A percentile compares a stretch with the other conserved stretches of the same genome.
Conservation (phyloP, 1,140 invertebrate genomes). For the Lutraria rhynchaena region DNA sequence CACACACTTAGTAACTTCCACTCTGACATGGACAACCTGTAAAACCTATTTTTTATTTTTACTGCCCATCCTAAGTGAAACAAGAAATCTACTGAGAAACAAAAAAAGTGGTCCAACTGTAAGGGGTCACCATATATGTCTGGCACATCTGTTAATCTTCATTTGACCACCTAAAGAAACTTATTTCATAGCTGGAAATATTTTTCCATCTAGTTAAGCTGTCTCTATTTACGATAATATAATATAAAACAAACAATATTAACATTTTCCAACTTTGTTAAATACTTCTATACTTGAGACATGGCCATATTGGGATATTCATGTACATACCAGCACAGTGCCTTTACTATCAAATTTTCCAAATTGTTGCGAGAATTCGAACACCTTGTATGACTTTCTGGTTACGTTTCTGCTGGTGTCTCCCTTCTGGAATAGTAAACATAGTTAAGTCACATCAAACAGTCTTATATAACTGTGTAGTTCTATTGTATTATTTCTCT, state of each 20-base stretch:
- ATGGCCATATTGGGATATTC: neutral
- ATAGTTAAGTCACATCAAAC: too few relatives aligned
- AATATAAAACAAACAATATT: neutral
- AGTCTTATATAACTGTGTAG: too few relatives aligned
- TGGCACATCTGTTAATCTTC: neutral
- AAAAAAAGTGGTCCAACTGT: too few relatives aligned
- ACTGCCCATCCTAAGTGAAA: too few relatives aligned
- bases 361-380: slow-evolving; percentile 59
- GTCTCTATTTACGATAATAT: neutral
- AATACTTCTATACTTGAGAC: neutral
- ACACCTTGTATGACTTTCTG: slow-evolving; percentile 54
- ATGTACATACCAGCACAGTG: slow-evolving; percentile 21
- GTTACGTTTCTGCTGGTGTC: slow-evolving; percentile 40
- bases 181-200: neutral
- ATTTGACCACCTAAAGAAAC: neutral
- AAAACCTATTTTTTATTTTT: too few relatives aligned
- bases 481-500: too few relatives aligned
- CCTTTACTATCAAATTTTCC: slow-evolving; percentile 34
- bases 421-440: slow-evolving; percentile 12
- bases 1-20: too few relatives aligned
- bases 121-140: too few relatives aligned
- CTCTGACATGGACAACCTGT: too few relatives aligned
- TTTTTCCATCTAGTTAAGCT: neutral
- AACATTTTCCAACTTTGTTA: neutral
- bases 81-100: too few relatives aligned